Conservation (phyloP, 1,140 invertebrate genomes). For the Paramacrobiotus metropolitanus region DNA sequence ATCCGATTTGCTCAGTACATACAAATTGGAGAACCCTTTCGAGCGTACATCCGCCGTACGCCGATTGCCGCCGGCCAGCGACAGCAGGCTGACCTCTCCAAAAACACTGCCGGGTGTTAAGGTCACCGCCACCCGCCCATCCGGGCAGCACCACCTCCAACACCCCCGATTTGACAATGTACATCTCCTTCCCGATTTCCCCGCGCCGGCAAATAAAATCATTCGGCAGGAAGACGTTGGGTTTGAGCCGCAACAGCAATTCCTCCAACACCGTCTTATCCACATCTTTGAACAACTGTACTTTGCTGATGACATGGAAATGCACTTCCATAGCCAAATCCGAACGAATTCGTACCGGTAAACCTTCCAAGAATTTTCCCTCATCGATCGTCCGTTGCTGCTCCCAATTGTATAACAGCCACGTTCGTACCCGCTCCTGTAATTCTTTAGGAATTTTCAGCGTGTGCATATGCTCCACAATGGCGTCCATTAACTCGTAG, state of each 20-base stretch:
- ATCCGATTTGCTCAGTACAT: conserved; percentile 28
- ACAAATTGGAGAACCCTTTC: conserved; percentile 30
- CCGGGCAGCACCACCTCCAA: conserved; percentile 27
- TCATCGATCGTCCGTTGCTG: conserved; percentile 75
- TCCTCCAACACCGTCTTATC: conserved; percentile 66
- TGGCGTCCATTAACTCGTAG: conserved; percentile 29
- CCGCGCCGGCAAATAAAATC: conserved; percentile 56
- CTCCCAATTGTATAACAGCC: conserved; percentile 81
- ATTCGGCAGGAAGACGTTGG: conserved; percentile 61
- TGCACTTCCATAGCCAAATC: conserved; percentile 79
- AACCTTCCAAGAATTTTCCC: conserved; percentile 42
- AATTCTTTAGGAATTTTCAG: conserved; percentile 50
- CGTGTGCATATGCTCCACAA: conserved; percentile 47
- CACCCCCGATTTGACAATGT: conserved; percentile 29
- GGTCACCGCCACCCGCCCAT: conserved; percentile 26
- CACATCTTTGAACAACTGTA: conserved; percentile 48
- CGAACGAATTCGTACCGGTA: conserved; percentile 68
- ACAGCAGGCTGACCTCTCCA: conserved; percentile 30
- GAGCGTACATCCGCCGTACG: conserved; percentile 28
- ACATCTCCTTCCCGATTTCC: conserved; percentile 34
- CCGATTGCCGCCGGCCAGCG: conserved; percentile 27
- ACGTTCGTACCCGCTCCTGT: conserved; percentile 50
- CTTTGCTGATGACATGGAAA: conserved; percentile 57
- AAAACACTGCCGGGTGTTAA: conserved; percentile 29
- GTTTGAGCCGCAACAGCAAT: conserved; percentile 60